These are phyloP conservation scores for Eristalis arbustorum DNA, from an alignment of 2,888 invertebrate genomes.

Conservation along the genomic window DNA sequence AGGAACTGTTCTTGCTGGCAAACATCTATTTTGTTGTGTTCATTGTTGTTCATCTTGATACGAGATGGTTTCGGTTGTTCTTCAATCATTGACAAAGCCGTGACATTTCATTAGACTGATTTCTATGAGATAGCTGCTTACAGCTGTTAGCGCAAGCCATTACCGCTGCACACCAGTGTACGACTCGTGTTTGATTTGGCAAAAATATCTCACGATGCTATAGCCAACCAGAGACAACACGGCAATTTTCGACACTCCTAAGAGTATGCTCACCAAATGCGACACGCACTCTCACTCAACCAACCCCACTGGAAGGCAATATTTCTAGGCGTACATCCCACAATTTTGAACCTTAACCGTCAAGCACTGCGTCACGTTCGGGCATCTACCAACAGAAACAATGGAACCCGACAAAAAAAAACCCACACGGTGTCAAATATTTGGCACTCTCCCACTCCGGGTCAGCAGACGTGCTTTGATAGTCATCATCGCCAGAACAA, in stretches of 20 bases:
- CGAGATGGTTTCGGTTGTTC: too few species aligned
- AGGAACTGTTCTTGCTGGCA: too few species aligned
- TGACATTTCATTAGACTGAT: too few species aligned
- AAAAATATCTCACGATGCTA: too few species aligned
- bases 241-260: not conserved
- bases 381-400: not conserved
- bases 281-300: not conserved
- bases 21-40: too few species aligned
- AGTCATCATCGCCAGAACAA: not conserved
- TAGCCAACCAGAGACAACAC: not conserved
- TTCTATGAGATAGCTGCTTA: too few species aligned
- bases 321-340: not conserved
- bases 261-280: not conserved
- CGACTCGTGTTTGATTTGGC: too few species aligned
- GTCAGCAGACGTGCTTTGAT: not conserved
- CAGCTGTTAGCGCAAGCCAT: too few species aligned
- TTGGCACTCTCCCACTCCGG: not conserved
- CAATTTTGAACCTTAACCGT: not conserved
- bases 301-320: not conserved
- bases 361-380: not conserved
- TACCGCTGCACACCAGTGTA: too few species aligned
- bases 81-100: too few species aligned
- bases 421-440: not conserved
- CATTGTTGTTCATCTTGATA: too few species aligned
- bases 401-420: not conserved